Base-by-base conservation (phyloP, 1,140 invertebrate species). In the Platyura marginata region DNA sequence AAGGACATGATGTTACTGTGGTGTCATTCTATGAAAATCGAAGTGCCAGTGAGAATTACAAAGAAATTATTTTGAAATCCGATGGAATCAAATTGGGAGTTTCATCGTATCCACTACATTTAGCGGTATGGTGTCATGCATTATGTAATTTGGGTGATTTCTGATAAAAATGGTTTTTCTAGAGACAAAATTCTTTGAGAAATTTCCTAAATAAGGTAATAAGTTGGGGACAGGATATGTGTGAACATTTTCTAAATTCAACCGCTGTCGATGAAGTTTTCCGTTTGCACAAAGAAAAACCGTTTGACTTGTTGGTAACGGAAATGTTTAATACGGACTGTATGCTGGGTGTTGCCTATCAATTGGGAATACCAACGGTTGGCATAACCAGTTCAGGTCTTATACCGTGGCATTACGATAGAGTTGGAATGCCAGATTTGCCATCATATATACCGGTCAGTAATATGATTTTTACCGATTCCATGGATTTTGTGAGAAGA, bases 1-100 rank as follows among this genome's bases (percentile, higher is more conserved):
- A 70, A 13, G 78, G 77, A 18, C 77, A 84, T 48, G 61, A 78
- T 11, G 47, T 86, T 8, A 81, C 78, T 1, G 70, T 82, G 11
- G 54, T 82, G 13, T 77, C 70, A 21, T 69, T 74, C 49, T 79
- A 77, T 44, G 66, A 69, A 46, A 52, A 62, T 23, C 49, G 59
- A 25, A 55, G 68, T 23, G 53, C 66, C n/a, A n/a, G n/a, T n/a
- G n/a, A n/a, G n/a, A n/a, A n/a, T n/a, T n/a, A n/a, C n/a, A n/a
- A n/a, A n/a, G n/a, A n/a, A n/a, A n/a, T n/a, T n/a, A n/a, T n/a
- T n/a, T n/a, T n/a, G n/a, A n/a, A n/a, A n/a, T n/a, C n/a, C n/a
- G n/a, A n/a, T n/a, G n/a, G n/a, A n/a, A n/a, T n/a, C n/a, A n/a
- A n/a, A n/a, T n/a, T n/a, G n/a, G n/a, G n/a, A n/a, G n/a, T n/a